Percentiles rank a stretch among this genome's conserved stretches.
Conservation (phyloP, 2,888 invertebrate genomes). For the Carterocephalus palaemon region DNA sequence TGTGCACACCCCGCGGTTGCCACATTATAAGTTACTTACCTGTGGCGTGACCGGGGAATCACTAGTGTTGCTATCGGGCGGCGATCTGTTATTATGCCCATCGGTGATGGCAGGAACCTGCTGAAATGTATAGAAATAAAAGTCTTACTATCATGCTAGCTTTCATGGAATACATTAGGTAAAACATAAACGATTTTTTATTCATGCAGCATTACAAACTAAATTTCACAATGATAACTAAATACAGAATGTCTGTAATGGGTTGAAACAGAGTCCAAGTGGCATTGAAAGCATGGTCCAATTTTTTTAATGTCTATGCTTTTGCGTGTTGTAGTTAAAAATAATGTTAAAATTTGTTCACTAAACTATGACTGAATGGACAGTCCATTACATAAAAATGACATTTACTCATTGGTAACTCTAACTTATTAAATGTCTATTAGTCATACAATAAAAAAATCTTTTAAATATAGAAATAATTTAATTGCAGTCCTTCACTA, state of each 20-base stretch:
- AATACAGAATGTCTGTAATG: conserved; percentile 2
- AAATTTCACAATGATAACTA: conserved; percentile 12
- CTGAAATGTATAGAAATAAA: conserved; percentile 47
- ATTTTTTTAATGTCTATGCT: too few relatives aligned
- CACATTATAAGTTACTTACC: conserved; percentile 41
- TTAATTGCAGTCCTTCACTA: too few relatives aligned
- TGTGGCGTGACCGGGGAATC: conserved; percentile 63
- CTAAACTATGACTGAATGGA: conserved; percentile 8
- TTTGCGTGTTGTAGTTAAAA: too few relatives aligned
- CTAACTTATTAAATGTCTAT: too few relatives aligned
- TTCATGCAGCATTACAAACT: conserved; percentile 8
- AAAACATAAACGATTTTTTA: too few relatives aligned
- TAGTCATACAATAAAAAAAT: too few relatives aligned
- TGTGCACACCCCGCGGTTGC: not conserved
- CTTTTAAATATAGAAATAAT: too few relatives aligned
- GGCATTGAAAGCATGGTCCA: conserved; percentile 37
- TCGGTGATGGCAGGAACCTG: conserved; percentile 72
- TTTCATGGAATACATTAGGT: too few relatives aligned
- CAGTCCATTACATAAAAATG: conserved; percentile 3
- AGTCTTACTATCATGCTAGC: too few relatives aligned
- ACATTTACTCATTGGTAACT: too few relatives aligned
- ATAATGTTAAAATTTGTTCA: too few relatives aligned
- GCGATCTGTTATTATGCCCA: conserved; percentile 63
- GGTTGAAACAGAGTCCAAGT: conserved; percentile 61
- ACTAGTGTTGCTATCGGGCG: conserved; percentile 51